Conservation (phyloP, 2,797 vertebrate genomes). For the Myiothlypis chrysogaster region DNA sequence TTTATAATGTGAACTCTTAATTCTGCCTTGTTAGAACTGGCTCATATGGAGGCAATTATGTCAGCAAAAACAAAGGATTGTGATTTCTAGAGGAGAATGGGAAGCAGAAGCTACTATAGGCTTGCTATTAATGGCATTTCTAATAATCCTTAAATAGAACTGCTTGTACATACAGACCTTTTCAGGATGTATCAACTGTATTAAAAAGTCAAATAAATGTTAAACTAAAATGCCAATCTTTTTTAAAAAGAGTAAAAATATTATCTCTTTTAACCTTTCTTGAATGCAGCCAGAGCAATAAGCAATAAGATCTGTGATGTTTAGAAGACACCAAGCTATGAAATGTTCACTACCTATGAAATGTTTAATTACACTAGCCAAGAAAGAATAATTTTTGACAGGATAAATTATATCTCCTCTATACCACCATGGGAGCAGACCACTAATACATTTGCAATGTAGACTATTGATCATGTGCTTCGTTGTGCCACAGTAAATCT, state of each 20-base stretch:
- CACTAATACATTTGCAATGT: background rate
- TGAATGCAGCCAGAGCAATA: background rate
- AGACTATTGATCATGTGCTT: background rate
- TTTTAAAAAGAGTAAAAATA: background rate
- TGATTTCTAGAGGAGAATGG: slow-evolving; percentile 2
- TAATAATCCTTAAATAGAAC: slow-evolving; percentile 22
- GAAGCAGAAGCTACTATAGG: background rate
- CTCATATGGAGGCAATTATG: slow-evolving; percentile 19
- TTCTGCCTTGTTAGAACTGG: slow-evolving; percentile 22
- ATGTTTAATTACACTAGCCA: background rate
- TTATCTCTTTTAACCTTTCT: background rate
- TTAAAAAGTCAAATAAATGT: slow-evolving; percentile 32
- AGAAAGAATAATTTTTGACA: background rate
- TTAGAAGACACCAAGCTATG: background rate
- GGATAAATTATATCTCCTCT: background rate
- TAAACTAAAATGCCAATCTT: background rate
- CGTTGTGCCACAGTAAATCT: background rate
- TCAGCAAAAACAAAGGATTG: slow-evolving; percentile 19
- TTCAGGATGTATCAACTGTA: background rate
- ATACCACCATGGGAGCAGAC: background rate
- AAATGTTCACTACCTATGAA: background rate
- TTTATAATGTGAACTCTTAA: slow-evolving; percentile 26
- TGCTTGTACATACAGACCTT: background rate
- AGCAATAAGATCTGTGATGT: background rate
- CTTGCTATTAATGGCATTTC: slow-evolving; percentile 26